A percentile compares a stretch with the other conserved stretches of the same genome.
phyloP scores from a whole-genome alignment of 92 coral and sea anemone genomes.

The Montipora capitata region DNA sequence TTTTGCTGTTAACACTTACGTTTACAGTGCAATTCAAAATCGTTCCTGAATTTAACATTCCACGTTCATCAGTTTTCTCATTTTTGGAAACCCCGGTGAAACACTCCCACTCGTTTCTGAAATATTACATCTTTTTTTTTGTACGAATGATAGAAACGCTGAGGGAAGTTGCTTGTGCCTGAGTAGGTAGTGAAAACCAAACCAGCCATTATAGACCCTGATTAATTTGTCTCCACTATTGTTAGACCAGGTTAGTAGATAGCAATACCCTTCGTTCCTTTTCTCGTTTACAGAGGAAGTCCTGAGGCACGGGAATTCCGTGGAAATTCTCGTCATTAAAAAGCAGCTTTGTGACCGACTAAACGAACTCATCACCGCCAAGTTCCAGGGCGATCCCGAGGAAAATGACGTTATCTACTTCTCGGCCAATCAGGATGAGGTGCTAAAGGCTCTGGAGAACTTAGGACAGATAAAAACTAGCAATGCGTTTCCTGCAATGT shows the following conservation, averaged over 20 bases:
- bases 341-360: slow-evolving; percentile 95
- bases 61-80: no score
- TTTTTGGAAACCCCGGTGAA: no score
- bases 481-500: slow-evolving; percentile 94
- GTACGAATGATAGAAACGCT: no score
- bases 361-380: slow-evolving; percentile 90
- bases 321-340: slow-evolving; percentile 95
- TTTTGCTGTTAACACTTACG: no score
- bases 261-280: no score
- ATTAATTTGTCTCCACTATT: not conserved
- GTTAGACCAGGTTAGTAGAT: not conserved
- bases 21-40: no score
- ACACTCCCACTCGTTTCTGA: no score
- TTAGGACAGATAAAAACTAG: slow-evolving; percentile 97
- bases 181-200: no score
- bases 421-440: slow-evolving; percentile 96
- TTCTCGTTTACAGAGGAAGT: slow-evolving; percentile 85
- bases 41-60: no score
- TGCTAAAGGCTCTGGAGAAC: slow-evolving; percentile 89
- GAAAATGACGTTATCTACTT: slow-evolving; percentile 98
- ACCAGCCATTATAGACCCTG: no score
- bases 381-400: slow-evolving; percentile 96
- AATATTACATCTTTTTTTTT: no score
- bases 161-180: no score
- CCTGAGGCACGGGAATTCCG: slow-evolving; percentile 96